Evolutionary conservation across 1,140 invertebrate genomes (phyloP), one percentile per base, ranked within the genome.

Genomic region (Scaptomyza pallida): DNA sequence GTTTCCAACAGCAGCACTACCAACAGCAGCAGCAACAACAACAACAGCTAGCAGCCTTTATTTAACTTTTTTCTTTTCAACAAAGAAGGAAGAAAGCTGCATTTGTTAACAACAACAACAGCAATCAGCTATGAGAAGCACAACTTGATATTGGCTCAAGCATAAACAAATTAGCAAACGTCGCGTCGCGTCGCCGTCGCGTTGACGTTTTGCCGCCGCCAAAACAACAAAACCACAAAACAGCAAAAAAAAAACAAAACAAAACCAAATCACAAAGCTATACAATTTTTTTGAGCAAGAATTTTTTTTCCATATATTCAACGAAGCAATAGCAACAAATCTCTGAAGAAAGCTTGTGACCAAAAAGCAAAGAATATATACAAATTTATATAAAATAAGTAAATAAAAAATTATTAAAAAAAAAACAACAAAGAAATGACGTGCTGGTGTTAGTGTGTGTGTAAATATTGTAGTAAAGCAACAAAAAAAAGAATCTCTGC

Each of bases 151-250:
- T 8, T 9, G 26, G 26, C 26, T 9, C 44, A 16, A 30, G 16
- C 41, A 19, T 8, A 52, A n/a, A n/a, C n/a, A n/a, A 21, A 33
- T 16, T 19, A n/a, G 50, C 40, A 54, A 15, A 48, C 26, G 33
- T 41, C 41, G 63, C 43, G 63, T 54, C 64, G 70, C 63, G 62
- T 41, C 48, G 65, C 30, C 54, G 47, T 45, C 41, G 26, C 41
- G 55, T 43, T 43, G 45, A 61, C 70, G 81, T 73, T 85, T 88
- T 85, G 81, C 81, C 81, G 81, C 78, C 82, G 82, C 82, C 68
- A 89, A 88, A 88, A 75, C 82, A 63, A 52, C 76, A 79, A 62
- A 52, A 15, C 17, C 65, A 69, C 23, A 26, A 26, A 26, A 5
- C 23, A 51, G 23, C 40, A 40, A 59, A 35, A 13, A 23, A 26